Conservation (phyloP, 2,888 invertebrate species). For the Nineta flava region DNA sequence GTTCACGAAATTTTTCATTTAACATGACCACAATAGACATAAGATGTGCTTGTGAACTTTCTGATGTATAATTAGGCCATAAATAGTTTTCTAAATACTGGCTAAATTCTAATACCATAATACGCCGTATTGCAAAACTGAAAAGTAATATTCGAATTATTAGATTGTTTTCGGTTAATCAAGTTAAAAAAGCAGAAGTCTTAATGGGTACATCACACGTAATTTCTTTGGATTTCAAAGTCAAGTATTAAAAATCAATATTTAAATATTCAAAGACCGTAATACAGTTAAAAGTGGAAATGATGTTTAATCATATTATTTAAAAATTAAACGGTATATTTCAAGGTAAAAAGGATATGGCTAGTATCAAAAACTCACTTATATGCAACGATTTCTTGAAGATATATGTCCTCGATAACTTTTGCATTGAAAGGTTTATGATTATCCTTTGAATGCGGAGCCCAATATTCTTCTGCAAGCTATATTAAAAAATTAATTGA, state of each 20-base stretch:
- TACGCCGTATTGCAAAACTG: constrained; percentile 67
- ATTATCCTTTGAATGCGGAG: constrained; percentile 58
- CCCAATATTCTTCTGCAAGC: constrained; percentile 89
- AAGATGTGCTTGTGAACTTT: constrained; percentile 74
- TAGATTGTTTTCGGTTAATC: background rate
- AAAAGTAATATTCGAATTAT: constrained; percentile 15
- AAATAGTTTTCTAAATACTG: constrained; percentile 93
- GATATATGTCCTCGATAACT: constrained; percentile 79
- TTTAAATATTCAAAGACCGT: too few relatives aligned
- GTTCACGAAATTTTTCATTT: constrained; percentile 95
- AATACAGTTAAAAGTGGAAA: too few relatives aligned
- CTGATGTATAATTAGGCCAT: constrained; percentile 84
- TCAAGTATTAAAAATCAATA: too few relatives aligned
- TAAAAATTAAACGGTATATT: background rate
- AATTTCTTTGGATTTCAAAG: too few relatives aligned
- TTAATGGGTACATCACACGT: too few relatives aligned
- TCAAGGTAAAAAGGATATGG: constrained; percentile 8
- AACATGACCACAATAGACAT: constrained; percentile 97
- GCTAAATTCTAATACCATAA: constrained; percentile 93
- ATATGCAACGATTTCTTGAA: constrained; percentile 69
- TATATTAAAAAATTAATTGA: constrained; percentile 23
- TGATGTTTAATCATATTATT: background rate
- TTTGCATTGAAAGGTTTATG: constrained; percentile 60
- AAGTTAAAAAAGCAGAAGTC: background rate
- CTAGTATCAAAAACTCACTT: constrained; percentile 35